These are phyloP conservation scores for Anadara kagoshimensis DNA, from an alignment of 1,140 invertebrate genomes.

Conservation along the genomic window DNA sequence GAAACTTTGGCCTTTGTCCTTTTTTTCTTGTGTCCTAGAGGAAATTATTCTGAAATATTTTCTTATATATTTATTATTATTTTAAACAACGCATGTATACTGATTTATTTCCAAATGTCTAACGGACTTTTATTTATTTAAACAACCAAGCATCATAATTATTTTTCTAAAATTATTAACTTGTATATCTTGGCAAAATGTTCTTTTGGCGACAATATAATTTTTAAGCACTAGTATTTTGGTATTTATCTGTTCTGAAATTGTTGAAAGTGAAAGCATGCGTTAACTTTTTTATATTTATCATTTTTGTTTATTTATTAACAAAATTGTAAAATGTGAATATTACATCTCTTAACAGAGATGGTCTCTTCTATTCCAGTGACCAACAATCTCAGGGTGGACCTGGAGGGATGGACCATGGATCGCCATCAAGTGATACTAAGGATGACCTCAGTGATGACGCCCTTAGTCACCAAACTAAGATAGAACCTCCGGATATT, in stretches of 20 bases:
- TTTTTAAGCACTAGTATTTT: not conserved
- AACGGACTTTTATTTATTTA: no score
- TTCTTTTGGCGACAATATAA: not conserved
- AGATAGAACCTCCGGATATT: constrained; percentile 39
- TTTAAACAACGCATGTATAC: no score
- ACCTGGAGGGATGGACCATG: constrained; percentile 20
- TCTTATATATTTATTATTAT: no score
- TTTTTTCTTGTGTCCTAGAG: no score
- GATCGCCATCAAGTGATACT: constrained; percentile 41
- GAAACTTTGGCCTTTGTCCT: no score
- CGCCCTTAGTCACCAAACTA: constrained; percentile 27
- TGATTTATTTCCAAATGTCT: no score
- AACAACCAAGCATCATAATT: no score
- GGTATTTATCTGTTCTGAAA: not conserved
- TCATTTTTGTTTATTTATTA: constrained; percentile 12
- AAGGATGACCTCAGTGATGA: constrained; percentile 35
- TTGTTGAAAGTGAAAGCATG: not conserved
- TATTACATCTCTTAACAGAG: constrained; percentile 9
- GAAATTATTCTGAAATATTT: no score
- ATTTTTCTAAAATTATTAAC: no score
- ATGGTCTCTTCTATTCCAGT: constrained; percentile 29
- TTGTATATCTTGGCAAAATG: not conserved
- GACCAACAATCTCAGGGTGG: constrained; percentile 25
- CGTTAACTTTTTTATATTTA: not conserved
- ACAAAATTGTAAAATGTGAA: not conserved